Evolutionary conservation across 2,888 invertebrate genomes (phyloP), one percentile per base, ranked within the genome.

Genomic region (Leistus spinibarbis): DNA sequence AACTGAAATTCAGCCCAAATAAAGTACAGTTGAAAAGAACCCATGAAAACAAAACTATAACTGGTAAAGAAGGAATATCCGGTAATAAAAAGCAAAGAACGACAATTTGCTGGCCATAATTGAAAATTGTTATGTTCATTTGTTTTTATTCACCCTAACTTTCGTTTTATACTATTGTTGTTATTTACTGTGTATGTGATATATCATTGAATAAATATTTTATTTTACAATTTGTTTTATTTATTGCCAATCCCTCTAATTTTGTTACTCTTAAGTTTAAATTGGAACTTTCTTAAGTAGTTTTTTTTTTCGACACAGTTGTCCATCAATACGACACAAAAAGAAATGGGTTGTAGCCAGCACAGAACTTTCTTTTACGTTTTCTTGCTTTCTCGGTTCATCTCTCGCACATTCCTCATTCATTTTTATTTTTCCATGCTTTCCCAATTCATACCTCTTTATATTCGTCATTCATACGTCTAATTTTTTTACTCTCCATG

Each of bases 41-140:
- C 16, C 40, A 73, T 16, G 20, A 13, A 2, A 60, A 40, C 2
- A 62, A 67, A 67, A 54, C 60, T 57, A 3, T 62, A 10, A 27
- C n/a, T 19, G 9, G 20, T 4, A 60, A 57, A 16, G 73, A 71
- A 23, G 71, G 40, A 0, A 27, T 72, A 56, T 19, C 73, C 67
- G 17, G 10, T 62, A 60, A 40, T 62, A 73, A 73, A 62, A 73
- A 73, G 57, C 60, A 60, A 7, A 65, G 67, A 20, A 66, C 66
- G 40, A 73, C 57, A 73, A 73, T 73, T 73, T 57, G 67, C 20
- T 73, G 73, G 73, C 73, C 73, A 22, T 73, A 67, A 56, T 57
- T 68, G 16, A 64, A 24, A 1, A 22, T 56, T 57, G 23, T 66
- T 23, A 63, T 17, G 27, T 3, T 64, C 7, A 63, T 64, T 54